These are phyloP conservation scores for Physella acuta DNA, from an alignment of 1,140 invertebrate species.

Conservation along the genomic window DNA sequence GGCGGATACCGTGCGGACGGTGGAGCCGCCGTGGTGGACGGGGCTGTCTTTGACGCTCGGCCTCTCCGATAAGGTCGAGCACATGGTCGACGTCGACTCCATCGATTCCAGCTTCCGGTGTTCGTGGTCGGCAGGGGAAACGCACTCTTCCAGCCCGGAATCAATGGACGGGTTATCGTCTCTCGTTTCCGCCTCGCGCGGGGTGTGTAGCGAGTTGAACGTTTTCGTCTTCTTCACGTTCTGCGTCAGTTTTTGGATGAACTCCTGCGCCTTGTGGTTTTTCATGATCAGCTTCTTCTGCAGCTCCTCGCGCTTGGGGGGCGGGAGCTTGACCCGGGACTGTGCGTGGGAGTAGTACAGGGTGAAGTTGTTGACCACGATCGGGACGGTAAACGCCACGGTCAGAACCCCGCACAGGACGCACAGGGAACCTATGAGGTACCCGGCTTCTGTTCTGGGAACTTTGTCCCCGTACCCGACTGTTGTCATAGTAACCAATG, in stretches of 20 bases:
- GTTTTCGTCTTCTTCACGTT: conserved; percentile 33
- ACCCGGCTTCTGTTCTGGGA: conserved; percentile 66
- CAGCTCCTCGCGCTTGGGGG: conserved; percentile 47
- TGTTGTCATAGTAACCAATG: conserved; percentile 97
- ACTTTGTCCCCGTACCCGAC: conserved; percentile 79
- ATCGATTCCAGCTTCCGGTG: conserved; percentile 6
- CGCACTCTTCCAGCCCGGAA: conserved; percentile 11
- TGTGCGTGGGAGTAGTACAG: conserved; percentile 85
- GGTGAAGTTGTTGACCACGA: conserved; percentile 97
- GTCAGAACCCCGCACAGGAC: conserved; percentile 93
- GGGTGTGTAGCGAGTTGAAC: conserved; percentile 27
- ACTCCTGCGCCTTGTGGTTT: conserved; percentile 46
- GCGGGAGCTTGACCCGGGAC: conserved; percentile 51
- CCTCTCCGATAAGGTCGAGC: conserved; percentile 9
- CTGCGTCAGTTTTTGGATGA: conserved; percentile 44
- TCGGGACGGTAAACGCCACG: conserved; percentile 94
- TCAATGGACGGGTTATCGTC: conserved; percentile 21
- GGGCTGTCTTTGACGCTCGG: not conserved
- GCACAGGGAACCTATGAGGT: conserved; percentile 94
- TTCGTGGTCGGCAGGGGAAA: not conserved
- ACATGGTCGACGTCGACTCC: conserved; percentile 13
- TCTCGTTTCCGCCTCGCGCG: not conserved
- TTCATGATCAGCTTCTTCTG: conserved; percentile 47
- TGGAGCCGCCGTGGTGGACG: not conserved
- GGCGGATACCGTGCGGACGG: conserved; percentile 37